Conservation (phyloP, 2,113 vertebrate genomes). For the Mormoops blainvillei region DNA sequence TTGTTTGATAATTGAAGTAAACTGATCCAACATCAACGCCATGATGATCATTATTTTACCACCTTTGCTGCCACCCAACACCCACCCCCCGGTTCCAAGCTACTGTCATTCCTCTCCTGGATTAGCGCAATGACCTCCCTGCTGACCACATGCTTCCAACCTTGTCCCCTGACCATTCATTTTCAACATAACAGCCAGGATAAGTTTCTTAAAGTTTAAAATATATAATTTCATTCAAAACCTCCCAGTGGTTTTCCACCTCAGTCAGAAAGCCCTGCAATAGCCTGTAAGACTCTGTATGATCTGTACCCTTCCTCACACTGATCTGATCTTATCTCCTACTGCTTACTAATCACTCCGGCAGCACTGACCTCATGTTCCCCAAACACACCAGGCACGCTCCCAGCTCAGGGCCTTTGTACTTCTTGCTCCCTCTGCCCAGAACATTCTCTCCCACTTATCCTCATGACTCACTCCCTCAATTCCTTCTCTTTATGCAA, state of each 20-base stretch:
- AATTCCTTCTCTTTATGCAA: not conserved
- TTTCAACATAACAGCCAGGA: not conserved
- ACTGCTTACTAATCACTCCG: not conserved
- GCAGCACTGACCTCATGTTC: not conserved
- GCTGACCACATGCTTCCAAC: not conserved
- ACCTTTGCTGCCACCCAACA: not conserved
- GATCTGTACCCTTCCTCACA: not conserved
- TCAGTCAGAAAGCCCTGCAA: not conserved
- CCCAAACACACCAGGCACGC: not conserved
- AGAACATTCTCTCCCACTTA: not conserved
- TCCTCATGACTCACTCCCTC: not conserved
- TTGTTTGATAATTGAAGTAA: not conserved
- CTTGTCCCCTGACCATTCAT: not conserved
- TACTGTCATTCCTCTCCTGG: not conserved
- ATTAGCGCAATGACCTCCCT: not conserved
- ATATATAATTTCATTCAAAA: not conserved
- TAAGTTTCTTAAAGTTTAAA: slow-evolving; percentile 1
- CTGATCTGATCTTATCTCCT: no score
- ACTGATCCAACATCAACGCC: not conserved
- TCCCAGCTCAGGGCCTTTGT: not conserved
- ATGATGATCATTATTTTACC: not conserved
- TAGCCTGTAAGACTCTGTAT: not conserved
- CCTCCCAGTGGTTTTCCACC: not conserved
- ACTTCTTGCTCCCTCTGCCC: not conserved
- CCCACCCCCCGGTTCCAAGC: not conserved